Conservation (phyloP, 1,140 invertebrate species). For the Bombyx mandarina region DNA sequence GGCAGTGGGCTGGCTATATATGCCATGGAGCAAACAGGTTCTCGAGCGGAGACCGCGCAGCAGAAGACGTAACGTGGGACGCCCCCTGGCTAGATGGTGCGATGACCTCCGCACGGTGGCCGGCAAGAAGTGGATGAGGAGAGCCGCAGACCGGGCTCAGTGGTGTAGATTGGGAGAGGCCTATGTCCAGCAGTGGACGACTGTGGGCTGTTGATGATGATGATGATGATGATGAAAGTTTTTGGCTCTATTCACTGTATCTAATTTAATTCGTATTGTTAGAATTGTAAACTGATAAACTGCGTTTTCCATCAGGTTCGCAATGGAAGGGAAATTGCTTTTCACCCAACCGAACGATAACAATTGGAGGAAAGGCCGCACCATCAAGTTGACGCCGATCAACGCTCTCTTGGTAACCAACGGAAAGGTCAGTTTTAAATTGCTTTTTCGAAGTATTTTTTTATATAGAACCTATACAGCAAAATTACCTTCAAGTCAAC, state of each 20-base stretch:
- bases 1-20: too few relatives aligned
- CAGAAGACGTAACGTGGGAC: too few relatives aligned
- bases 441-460: not conserved
- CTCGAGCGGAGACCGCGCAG: too few relatives aligned
- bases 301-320: slow-evolving; percentile 72
- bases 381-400: slow-evolving; percentile 88
- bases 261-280: slow-evolving; percentile 3
- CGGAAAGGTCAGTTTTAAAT: slow-evolving; percentile 77
- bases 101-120: too few relatives aligned
- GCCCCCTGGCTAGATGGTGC: too few relatives aligned
- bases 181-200: too few relatives aligned
- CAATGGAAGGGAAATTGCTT: slow-evolving; percentile 87
- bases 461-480: not conserved
- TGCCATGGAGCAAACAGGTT: too few relatives aligned
- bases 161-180: too few relatives aligned
- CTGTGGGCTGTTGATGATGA: too few relatives aligned
- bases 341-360: slow-evolving; percentile 90
- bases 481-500: not conserved
- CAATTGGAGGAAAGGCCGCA: slow-evolving; percentile 89
- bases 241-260: slow-evolving; percentile 6
- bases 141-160: too few relatives aligned
- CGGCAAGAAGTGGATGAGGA: too few relatives aligned
- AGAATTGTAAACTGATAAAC: not conserved
- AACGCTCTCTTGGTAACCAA: slow-evolving; percentile 91
- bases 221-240: too few relatives aligned